phyloP scores from a whole-genome alignment of 2,113 vertebrate species.

The Sitta europaea region DNA sequence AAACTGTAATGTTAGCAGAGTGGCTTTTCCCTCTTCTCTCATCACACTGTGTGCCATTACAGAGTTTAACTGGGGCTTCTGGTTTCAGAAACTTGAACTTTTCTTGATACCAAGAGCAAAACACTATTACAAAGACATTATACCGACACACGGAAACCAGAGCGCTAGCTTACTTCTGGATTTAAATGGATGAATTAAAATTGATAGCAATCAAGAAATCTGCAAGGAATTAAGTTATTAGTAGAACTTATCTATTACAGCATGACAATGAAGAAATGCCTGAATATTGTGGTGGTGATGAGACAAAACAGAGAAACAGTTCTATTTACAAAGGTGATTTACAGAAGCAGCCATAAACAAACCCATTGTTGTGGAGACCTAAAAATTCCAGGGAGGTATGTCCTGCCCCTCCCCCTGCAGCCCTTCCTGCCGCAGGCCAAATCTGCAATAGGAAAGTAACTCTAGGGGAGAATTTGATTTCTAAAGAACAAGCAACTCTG shows the following conservation, averaged over 20 bases:
- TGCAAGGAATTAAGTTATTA: neutral
- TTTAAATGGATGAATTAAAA: neutral
- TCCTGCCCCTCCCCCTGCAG: neutral
- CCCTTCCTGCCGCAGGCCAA: neutral
- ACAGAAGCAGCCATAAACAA: neutral
- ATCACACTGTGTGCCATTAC: neutral
- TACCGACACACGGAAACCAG: neutral
- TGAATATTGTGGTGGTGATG: neutral
- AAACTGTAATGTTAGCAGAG: neutral
- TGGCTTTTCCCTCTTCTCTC: slow-evolving; percentile 24
- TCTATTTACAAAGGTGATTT: neutral
- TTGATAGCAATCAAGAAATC: neutral
- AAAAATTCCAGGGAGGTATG: neutral
- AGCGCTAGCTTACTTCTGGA: neutral
- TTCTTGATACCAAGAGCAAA: neutral
- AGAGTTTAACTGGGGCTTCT: neutral
- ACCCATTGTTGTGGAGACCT: neutral
- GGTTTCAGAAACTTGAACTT: slow-evolving; percentile 35
- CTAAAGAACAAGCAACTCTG: neutral
- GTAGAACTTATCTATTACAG: neutral
- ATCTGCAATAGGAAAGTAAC: neutral
- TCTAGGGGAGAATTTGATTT: neutral
- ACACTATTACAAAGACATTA: neutral
- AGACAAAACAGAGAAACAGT: neutral
- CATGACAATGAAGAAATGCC: neutral